phyloP scores from a whole-genome alignment of 1,140 invertebrate species.

The Samia ricini region DNA sequence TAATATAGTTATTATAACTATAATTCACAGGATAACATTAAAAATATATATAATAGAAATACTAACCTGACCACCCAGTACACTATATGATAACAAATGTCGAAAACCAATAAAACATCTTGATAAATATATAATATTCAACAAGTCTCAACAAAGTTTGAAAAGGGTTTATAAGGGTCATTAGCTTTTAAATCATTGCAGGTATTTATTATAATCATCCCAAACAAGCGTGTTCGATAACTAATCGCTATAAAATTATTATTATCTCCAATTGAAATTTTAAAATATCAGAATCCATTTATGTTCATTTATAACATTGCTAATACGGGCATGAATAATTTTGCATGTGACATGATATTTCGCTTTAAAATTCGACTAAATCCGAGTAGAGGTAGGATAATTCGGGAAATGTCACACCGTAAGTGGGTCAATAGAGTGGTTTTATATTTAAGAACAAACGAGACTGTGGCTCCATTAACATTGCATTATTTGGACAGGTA shows the following conservation, averaged over 20 bases:
- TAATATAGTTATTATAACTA: too few relatives aligned
- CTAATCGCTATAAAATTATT: constrained; percentile 2
- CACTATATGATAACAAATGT: background rate
- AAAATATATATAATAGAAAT: too few relatives aligned
- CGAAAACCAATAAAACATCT: background rate
- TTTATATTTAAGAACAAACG: constrained; percentile 68
- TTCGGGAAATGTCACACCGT: constrained; percentile 45
- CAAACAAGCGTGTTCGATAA: background rate
- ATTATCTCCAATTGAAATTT: background rate
- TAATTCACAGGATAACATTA: too few relatives aligned
- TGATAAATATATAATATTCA: background rate
- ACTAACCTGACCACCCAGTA: too few relatives aligned
- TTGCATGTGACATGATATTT: constrained; percentile 33
- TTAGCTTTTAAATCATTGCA: background rate
- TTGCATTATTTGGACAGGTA: constrained; percentile 53
- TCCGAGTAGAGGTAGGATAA: constrained; percentile 37
- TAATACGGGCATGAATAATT: constrained; percentile 30
- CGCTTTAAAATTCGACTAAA: constrained; percentile 26
- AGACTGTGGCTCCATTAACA: constrained; percentile 62
- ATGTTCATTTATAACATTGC: background rate
- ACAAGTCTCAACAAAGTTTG: background rate
- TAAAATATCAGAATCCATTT: background rate
- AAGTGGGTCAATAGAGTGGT: constrained; percentile 57
- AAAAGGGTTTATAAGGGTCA: background rate
- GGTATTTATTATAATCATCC: background rate